Base-by-base conservation (phyloP, 1,140 invertebrate genomes). In the Musca vetustissima region DNA sequence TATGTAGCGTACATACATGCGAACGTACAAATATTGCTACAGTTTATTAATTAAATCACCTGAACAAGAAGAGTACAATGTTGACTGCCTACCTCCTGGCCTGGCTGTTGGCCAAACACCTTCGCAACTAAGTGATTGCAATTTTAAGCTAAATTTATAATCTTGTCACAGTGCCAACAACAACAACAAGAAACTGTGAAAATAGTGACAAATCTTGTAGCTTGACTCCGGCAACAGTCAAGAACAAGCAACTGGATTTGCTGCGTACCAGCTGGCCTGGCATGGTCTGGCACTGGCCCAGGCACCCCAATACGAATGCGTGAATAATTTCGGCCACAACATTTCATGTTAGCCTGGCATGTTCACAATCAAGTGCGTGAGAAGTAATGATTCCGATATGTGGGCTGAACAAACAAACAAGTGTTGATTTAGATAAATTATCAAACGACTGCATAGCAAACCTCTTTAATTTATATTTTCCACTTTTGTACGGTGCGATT, bases 401-500 rank as follows among this genome's bases (percentile, higher is more conserved):
- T 61, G 57, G 57, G 57, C 36, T 61, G 57, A 61, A 61, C 57
- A 61, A 36, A 61, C 57, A 61, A 36, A 36, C 57, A 61, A 61
- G 57, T 61, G 57, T 61, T 61, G 57, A 61, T 61, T 28, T 61
- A 43, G 57, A 61, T 61, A 61, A 61, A 61, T 61, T 61, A 61
- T 36, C 57, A 61, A 43, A 19, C 32, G 36, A 36, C 36, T 2
- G 36, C 36, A 43, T 43, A 43, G 36, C 36, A 43, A 9, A 43
- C 36, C 6, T 7, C 36, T 43, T 11, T 61, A 61, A 36, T 36
- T 19, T 32, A 61, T 19, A 36, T 61, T 61, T 1, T 52, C 9
- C 8, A 19, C 4, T n/a, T n/a, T n/a, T n/a, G n/a, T n/a, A n/a
- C n/a, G n/a, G n/a, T n/a, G n/a, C n/a, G n/a, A 32, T 61, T 36